These are phyloP conservation scores for Uloborus plumipes DNA, from an alignment of 2,888 invertebrate species.

Conservation along the genomic window DNA sequence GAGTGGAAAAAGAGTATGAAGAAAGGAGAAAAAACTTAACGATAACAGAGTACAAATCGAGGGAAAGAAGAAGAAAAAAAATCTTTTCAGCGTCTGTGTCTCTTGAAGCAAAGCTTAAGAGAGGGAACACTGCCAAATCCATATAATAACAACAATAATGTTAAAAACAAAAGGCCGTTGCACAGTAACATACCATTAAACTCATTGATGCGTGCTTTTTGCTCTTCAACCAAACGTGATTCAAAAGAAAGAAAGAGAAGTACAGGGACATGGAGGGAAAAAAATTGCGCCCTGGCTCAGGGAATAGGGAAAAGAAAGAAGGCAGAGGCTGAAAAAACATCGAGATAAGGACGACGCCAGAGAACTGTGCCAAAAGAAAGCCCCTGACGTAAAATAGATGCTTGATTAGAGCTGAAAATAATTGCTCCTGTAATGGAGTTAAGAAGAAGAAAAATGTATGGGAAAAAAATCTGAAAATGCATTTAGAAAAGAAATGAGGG, in stretches of 20 bases:
- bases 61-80: slow-evolving; percentile 4
- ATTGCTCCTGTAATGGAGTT: slow-evolving; percentile 31
- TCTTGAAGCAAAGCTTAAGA: background rate
- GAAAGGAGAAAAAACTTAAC: background rate
- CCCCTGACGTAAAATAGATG: slow-evolving; percentile 46
- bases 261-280: slow-evolving; percentile 1
- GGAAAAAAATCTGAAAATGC: no score
- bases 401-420: slow-evolving; percentile 52
- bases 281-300: background rate
- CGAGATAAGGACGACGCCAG: slow-evolving; percentile 37
- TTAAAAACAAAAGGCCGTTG: slow-evolving; percentile 32
- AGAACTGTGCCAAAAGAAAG: slow-evolving; percentile 41
- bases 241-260: slow-evolving; percentile 18
- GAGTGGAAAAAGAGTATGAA: slow-evolving; percentile 1
- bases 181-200: slow-evolving; percentile 51
- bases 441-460: no score
- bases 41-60: slow-evolving; percentile 32
- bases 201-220: slow-evolving; percentile 37
- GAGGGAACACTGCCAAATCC: slow-evolving; percentile 6
- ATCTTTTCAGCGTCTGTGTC: background rate
- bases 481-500: no score
- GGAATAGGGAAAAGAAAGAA: slow-evolving; percentile 5
- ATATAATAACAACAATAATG: slow-evolving; percentile 39
- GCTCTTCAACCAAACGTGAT: slow-evolving; percentile 20
- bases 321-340: background rate